Conservation (phyloP, 2,888 invertebrate species). For the Balanococcus diminutus region DNA sequence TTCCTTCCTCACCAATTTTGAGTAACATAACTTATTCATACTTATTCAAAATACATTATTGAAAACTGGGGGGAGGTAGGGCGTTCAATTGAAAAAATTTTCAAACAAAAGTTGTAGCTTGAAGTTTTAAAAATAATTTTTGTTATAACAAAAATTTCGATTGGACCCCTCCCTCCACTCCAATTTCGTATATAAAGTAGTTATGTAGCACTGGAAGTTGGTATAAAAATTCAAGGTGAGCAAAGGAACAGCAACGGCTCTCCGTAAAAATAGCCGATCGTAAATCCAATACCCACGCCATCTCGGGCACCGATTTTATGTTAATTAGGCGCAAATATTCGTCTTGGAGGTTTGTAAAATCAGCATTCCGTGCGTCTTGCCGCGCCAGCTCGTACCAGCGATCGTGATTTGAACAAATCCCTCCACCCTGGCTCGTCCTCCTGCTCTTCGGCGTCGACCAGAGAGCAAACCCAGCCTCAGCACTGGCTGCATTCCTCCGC, state of each 20-base stretch:
- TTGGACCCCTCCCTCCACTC: no score
- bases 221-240: no score
- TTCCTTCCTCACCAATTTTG: no score
- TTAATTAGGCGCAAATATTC: conserved; percentile 47
- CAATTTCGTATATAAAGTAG: no score
- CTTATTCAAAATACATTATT: no score
- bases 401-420: background rate
- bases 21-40: no score
- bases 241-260: background rate
- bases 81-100: no score
- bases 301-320: conserved; percentile 32
- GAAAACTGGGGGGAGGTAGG: no score
- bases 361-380: background rate
- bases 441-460: background rate
- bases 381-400: background rate
- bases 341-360: conserved; percentile 11
- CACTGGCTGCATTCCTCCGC: background rate
- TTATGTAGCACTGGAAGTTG: no score
- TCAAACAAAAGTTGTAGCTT: no score
- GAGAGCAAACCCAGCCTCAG: background rate
- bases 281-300: background rate
- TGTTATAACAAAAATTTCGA: no score
- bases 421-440: background rate
- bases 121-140: no score
- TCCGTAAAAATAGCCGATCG: background rate